Conservation (phyloP, 2,888 invertebrate species). For the Heliconius hortense region DNA sequence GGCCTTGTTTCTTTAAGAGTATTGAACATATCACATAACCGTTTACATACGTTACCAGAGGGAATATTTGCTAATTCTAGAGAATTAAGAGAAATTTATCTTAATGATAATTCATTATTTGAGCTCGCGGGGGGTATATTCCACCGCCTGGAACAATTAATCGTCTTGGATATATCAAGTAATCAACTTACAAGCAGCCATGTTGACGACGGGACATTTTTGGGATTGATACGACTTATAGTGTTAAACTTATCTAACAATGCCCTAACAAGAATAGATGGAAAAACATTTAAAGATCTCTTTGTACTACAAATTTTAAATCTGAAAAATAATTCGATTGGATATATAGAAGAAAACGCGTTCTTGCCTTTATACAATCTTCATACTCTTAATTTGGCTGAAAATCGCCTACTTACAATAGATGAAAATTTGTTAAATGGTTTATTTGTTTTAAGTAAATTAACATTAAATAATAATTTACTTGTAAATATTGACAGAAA, state of each 20-base stretch:
- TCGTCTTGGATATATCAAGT: constrained; percentile 91
- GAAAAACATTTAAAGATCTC: constrained; percentile 92
- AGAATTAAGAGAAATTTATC: constrained; percentile 90
- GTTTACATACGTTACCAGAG: constrained; percentile 89
- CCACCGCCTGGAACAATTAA: constrained; percentile 90
- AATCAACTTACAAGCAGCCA: constrained; percentile 93
- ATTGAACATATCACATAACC: constrained; percentile 93
- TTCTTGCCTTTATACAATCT: constrained; percentile 94
- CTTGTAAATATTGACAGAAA: constrained; percentile 89
- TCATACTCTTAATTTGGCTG: constrained; percentile 93
- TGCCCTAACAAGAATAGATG: constrained; percentile 90
- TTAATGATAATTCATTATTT: constrained; percentile 92
- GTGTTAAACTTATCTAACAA: constrained; percentile 93
- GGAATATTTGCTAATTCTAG: constrained; percentile 90
- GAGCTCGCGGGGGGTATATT: constrained; percentile 92
- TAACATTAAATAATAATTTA: constrained; percentile 92
- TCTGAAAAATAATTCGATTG: constrained; percentile 92
- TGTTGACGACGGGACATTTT: constrained; percentile 92
- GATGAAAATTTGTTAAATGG: constrained; percentile 92
- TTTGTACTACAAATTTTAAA: constrained; percentile 93
- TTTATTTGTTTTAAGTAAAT: constrained; percentile 90
- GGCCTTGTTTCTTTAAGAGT: constrained; percentile 90
- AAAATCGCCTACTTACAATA: constrained; percentile 91
- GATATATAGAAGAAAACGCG: constrained; percentile 93
- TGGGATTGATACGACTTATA: constrained; percentile 91